Percentiles rank a stretch among this genome's conserved stretches.
Evolutionary conservation across 2,113 vertebrate genomes (phyloP).

Genomic region (Leptosomus discolor): DNA sequence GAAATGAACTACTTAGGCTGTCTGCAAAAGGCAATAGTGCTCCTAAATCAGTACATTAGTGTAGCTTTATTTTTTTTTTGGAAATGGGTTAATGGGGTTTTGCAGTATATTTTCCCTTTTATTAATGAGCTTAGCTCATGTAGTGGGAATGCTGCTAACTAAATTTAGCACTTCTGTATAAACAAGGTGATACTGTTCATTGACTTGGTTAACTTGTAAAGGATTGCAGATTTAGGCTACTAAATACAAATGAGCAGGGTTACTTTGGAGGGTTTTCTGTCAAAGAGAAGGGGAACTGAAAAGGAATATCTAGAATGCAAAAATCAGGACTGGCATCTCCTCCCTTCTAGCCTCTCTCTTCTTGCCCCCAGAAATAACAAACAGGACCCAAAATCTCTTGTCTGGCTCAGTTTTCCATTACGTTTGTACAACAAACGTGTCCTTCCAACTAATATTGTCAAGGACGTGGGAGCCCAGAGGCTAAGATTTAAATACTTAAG

Average conservation of each 20-base stretch:
- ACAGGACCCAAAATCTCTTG: background rate
- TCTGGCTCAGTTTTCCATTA: slow-evolving; percentile 26
- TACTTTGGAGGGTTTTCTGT: background rate
- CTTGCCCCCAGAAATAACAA: background rate
- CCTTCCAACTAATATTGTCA: slow-evolving; percentile 22
- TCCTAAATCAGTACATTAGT: background rate
- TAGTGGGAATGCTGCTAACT: background rate
- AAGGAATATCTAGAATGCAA: background rate
- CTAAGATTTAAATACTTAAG: background rate
- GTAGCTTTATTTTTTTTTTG: background rate
- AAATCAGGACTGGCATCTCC: background rate
- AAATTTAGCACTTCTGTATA: background rate
- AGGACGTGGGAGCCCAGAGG: slow-evolving; percentile 14
- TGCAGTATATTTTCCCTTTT: background rate
- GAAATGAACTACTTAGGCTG: background rate
- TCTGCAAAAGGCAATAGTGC: background rate
- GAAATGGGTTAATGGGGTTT: background rate
- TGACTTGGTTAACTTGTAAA: background rate
- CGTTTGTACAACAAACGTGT: background rate
- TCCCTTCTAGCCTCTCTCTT: background rate
- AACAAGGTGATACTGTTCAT: background rate
- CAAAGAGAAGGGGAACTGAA: background rate
- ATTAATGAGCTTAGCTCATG: background rate
- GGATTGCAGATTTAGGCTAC: background rate
- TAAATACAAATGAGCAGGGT: background rate